These are phyloP conservation scores for cat (Felis catus) DNA, from an alignment of 2,113 vertebrate species.

Conservation along the genomic window DNA sequence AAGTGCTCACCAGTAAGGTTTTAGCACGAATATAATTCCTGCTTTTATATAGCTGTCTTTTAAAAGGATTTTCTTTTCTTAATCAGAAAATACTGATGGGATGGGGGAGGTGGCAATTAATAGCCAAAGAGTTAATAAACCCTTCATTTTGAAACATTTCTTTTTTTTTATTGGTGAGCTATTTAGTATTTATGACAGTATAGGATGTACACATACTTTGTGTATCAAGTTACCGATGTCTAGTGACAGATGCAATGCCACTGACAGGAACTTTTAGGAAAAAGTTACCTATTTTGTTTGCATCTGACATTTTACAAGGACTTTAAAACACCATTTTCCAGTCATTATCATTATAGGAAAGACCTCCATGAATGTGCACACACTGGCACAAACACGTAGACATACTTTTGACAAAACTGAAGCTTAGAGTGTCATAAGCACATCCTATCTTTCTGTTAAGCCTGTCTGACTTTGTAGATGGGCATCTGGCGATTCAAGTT, in stretches of 20 bases:
- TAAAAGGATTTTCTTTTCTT: neutral
- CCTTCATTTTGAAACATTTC: neutral
- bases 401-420: neutral
- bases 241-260: neutral
- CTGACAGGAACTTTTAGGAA: neutral
- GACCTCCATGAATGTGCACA: fast-evolving
- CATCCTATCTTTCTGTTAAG: neutral
- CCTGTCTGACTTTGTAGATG: neutral
- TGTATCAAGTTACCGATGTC: neutral
- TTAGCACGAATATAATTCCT: neutral
- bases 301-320: neutral
- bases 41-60: neutral
- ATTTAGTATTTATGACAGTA: neutral
- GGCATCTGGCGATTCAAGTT: neutral
- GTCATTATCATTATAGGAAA: neutral
- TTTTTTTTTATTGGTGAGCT: too few relatives aligned
- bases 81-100: neutral
- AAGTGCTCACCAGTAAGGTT: neutral
- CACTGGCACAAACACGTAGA: neutral
- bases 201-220: neutral
- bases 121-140: neutral
- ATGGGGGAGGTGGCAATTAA: neutral
- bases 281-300: neutral
- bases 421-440: neutral
- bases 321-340: neutral